Percentiles rank a stretch among this genome's conserved stretches.
Conservation (phyloP, 35 echinoderm and acorn worm genomes). For the Lytechinus variegatus region DNA sequence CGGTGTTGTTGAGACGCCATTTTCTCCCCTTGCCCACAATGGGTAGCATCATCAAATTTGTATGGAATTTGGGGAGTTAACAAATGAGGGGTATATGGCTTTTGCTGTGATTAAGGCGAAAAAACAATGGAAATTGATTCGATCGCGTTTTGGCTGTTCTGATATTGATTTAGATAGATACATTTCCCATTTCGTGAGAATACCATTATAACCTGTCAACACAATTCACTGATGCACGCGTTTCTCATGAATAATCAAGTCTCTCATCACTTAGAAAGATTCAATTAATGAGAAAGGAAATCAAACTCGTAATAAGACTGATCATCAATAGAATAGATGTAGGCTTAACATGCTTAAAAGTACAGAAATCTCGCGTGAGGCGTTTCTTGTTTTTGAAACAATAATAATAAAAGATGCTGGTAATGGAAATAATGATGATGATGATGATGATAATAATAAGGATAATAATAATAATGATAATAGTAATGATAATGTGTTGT, state of each 20-base stretch:
- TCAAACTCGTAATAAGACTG: background rate
- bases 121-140: background rate
- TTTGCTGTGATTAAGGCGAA: background rate
- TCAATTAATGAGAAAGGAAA: background rate
- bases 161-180: background rate
- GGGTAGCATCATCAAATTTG: background rate
- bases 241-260: background rate
- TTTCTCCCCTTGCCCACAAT: background rate
- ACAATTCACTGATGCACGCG: background rate
- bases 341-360: background rate
- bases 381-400: too few species aligned
- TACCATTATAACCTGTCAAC: background rate
- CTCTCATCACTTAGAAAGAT: background rate
- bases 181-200: background rate
- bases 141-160: background rate
- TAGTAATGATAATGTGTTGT: background rate
- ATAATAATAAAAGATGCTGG: background rate
- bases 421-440: background rate
- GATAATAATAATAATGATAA: background rate
- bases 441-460: background rate
- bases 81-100: background rate
- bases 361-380: too few species aligned
- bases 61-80: background rate
- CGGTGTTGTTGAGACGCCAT: background rate
- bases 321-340: background rate